phyloP scores from a whole-genome alignment of 1,140 invertebrate genomes.

The Hestina assimilis region DNA sequence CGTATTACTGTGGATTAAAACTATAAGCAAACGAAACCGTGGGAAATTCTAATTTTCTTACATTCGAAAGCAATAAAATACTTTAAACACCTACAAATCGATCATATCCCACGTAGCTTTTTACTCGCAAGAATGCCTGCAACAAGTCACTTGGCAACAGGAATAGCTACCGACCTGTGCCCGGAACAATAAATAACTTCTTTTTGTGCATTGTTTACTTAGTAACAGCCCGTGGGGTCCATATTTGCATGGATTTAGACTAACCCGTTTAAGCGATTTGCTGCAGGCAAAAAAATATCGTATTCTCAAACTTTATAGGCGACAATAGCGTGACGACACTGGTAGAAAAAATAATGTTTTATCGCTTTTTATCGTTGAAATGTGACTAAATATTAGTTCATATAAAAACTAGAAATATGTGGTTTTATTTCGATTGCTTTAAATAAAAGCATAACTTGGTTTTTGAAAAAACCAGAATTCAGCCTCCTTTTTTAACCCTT shows the following conservation, averaged over 20 bases:
- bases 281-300: not conserved
- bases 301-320: not conserved
- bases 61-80: too few relatives aligned
- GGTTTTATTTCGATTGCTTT: too few relatives aligned
- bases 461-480: too few relatives aligned
- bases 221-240: slow-evolving; percentile 57
- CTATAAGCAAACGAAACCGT: too few relatives aligned
- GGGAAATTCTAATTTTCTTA: too few relatives aligned
- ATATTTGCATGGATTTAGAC: slow-evolving; percentile 53
- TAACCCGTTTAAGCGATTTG: not conserved
- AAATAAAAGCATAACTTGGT: too few relatives aligned
- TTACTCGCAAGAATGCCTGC: not conserved
- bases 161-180: slow-evolving; percentile 48
- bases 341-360: not conserved
- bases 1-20: too few relatives aligned
- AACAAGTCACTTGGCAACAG: not conserved
- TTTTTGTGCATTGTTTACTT: slow-evolving; percentile 64
- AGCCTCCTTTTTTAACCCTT: too few relatives aligned
- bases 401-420: too few relatives aligned
- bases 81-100: too few relatives aligned
- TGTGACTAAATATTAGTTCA: not conserved
- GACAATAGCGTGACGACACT: not conserved
- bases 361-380: not conserved
- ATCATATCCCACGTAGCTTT: too few relatives aligned
- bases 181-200: slow-evolving; percentile 57